Base-by-base conservation (phyloP, 2,888 invertebrate genomes). In the Gymnoscelis rufifasciata region DNA sequence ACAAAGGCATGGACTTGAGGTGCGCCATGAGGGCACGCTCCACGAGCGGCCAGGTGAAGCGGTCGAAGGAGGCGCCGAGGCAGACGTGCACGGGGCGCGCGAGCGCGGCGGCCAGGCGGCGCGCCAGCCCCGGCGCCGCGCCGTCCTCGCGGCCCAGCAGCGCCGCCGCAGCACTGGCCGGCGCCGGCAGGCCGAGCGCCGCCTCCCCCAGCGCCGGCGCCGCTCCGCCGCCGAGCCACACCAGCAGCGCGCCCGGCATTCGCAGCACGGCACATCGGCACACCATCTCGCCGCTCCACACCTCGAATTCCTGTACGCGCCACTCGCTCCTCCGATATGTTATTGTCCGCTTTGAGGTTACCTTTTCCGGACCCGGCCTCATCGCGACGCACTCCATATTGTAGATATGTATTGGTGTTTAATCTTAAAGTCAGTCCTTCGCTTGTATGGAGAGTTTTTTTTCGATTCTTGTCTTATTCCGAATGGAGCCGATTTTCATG, bases 251-350 rank as follows among this genome's bases (percentile, higher is more conserved):
- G 28, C 68, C 75, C 28, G 63, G 52, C 64, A 75, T 71, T 13
- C 70, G 71, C 47, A 83, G 52, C 23, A 15, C 40, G 19, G 40
- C 43, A 0, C 10, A 36, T 8, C 43, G 37, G 23, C 51, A 54
- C 27, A 54, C 35, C 33, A 24, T 15, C 23, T 40, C 70, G 59
- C 27, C 62, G 57, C 33, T 31, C 37, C 38, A 31, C 28, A 51
- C 19, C n/a, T 40, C 41, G 28, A 39, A 48, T 42, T 50, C 50
- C 13, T 43, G 77, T 12, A 78, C 59, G 11, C 57, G 59, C 86
- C 86, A 87, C 14, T 47, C 51, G 47, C 83, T 82, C 11, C 59
- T 43, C 10, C 64, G 65, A 42, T 81, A 80, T 13, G 48, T 54
- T 19, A 82, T 67, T 4, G 57, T 57, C 37, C 68, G 65, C 14